A percentile compares a stretch with the other conserved stretches of the same genome.
These are phyloP conservation scores for Melanotaenia nigrans DNA, from an alignment of 2,797 vertebrate genomes.

Conservation along the genomic window DNA sequence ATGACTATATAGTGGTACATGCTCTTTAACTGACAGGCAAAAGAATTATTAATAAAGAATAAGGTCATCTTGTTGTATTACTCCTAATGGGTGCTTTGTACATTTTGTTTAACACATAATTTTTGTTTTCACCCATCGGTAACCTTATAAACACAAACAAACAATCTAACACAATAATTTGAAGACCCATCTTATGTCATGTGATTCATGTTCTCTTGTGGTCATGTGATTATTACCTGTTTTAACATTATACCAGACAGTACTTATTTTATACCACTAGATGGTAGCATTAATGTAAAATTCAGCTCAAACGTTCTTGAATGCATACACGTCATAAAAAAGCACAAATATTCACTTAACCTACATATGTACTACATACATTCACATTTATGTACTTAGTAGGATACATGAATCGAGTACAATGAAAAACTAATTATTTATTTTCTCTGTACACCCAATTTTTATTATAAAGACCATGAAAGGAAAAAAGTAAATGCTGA, in stretches of 20 bases:
- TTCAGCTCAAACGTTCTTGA: background rate
- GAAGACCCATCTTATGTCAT: background rate
- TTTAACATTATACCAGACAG: background rate
- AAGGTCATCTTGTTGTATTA: background rate
- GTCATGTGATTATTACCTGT: slow-evolving; percentile 30
- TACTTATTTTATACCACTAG: slow-evolving; percentile 49
- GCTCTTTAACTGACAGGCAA: too few relatives aligned
- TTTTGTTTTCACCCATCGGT: background rate
- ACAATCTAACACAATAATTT: background rate
- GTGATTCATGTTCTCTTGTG: background rate
- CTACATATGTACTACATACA: background rate
- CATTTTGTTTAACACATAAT: too few relatives aligned
- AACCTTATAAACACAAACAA: background rate
- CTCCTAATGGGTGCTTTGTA: too few relatives aligned
- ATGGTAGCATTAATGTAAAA: slow-evolving; percentile 33
- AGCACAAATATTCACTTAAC: background rate
- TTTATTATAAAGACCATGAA: background rate
- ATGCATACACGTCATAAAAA: background rate
- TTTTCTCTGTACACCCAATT: background rate
- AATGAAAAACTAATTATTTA: too few relatives aligned
- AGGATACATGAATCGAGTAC: background rate
- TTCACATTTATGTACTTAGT: background rate
- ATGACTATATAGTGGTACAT: background rate
- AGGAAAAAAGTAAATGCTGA: background rate
- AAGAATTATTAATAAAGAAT: background rate